Evolutionary conservation across 2,113 vertebrate genomes (phyloP).

Genomic region (Apodemus sylvaticus): DNA sequence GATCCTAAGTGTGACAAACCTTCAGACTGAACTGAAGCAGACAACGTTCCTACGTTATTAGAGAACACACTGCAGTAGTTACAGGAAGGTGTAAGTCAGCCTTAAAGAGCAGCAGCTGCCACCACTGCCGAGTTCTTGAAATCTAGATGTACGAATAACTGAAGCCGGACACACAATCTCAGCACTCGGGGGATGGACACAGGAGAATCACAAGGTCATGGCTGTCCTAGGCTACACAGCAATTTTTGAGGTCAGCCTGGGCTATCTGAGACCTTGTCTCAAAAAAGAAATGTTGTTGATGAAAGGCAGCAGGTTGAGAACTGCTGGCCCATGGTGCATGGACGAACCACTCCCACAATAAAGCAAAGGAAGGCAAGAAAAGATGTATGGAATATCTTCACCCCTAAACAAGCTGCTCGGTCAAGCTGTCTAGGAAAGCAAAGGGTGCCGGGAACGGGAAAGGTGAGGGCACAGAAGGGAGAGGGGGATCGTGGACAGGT

Average conservation of each 20-base stretch:
- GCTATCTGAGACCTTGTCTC: neutral
- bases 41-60: neutral
- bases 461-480: no score
- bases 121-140: neutral
- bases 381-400: neutral
- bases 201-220: neutral
- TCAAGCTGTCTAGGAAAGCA: neutral
- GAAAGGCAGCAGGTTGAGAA: neutral
- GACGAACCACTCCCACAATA: neutral
- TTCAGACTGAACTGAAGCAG: slow-evolving; percentile 7
- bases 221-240: neutral
- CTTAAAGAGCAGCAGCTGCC: neutral
- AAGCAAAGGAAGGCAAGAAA: neutral
- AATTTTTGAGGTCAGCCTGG: neutral
- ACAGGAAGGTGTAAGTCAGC: neutral
- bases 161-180: neutral
- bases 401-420: neutral
- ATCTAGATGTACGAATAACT: neutral
- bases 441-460: neutral
- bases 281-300: neutral
- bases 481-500: neutral
- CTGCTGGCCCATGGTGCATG: neutral
- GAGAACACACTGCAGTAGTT: neutral
- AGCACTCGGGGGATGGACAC: neutral
- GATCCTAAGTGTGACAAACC: neutral